phyloP scores from a whole-genome alignment of 1,140 invertebrate genomes.

The Cyclargus thomasi region DNA sequence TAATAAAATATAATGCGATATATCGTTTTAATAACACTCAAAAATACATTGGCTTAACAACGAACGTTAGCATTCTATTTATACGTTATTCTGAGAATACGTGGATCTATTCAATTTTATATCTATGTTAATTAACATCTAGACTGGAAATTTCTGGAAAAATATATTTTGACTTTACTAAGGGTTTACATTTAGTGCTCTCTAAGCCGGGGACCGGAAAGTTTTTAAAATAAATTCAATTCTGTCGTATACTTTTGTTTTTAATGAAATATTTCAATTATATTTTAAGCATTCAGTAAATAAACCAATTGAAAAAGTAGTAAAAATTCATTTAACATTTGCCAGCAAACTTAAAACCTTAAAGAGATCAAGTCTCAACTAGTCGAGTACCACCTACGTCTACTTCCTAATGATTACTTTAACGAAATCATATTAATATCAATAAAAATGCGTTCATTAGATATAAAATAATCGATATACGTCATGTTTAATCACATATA shows the following conservation, averaged over 20 bases:
- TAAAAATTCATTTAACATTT: not conserved
- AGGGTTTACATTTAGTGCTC: conserved; percentile 11
- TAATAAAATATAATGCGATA: conserved; percentile 68
- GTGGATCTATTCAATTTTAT: conserved; percentile 24
- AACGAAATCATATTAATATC: not conserved
- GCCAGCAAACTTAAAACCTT: conserved; percentile 1
- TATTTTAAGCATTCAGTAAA: too few relatives aligned
- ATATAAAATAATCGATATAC: not conserved
- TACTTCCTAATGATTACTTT: not conserved
- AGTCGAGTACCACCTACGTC: not conserved
- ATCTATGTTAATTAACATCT: conserved; percentile 27
- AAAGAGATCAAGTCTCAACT: conserved; percentile 3
- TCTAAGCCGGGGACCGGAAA: not conserved
- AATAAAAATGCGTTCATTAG: not conserved
- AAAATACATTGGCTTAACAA: conserved; percentile 65
- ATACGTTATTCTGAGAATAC: conserved; percentile 30
- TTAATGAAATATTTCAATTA: not conserved
- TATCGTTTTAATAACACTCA: conserved; percentile 63
- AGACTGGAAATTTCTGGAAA: conserved; percentile 25
- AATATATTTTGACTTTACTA: conserved; percentile 19
- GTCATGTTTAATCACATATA: not conserved
- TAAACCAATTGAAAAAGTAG: not conserved
- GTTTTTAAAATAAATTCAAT: too few relatives aligned
- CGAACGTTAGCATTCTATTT: conserved; percentile 38
- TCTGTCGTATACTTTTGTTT: too few relatives aligned